Evolutionary conservation across 2,888 invertebrate genomes (phyloP), one percentile per base, ranked within the genome.

Genomic region (Arrhopalites spinosus): DNA sequence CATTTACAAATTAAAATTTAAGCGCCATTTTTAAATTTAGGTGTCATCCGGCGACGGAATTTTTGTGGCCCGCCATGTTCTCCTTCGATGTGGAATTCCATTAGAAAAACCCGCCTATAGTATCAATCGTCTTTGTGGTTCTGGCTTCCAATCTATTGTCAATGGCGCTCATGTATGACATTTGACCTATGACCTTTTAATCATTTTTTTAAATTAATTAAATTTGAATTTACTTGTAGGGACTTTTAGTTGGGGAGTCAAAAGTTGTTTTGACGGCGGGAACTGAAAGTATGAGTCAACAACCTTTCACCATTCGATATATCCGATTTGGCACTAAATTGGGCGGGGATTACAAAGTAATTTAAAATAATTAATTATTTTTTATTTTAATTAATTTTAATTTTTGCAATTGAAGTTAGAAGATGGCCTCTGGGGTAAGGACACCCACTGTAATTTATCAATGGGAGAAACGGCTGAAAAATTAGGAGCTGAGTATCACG

Each of bases 391-490:
- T 47, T 7, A 45, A 29, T 45, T 66, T 73, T 27, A 53, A 63
- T 25, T 30, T 71, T 68, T 29, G 8, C 70, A 27, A 68, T 66
- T 70, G 0, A n/a, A 81, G 80, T 88, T 97, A 81, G 97, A 98
- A 86, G 98, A 98, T 86, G 89, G 91, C 0, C 87, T 98, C 17
- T 98, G 98, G 98, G 88, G 91, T 0, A 36, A 3, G 3, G 98
- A 99, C 85, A 36, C 27, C 7, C 75, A 78, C 43, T 53, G 45
- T 23, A 76, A 78, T 79, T 88, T 94, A 47, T 95, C 97, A 0
- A 98, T 98, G 98, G 98, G 94, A 1, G 86, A 96, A 84, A 98
- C 98, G 0, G 96, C 96, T 0, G 96, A 96, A 87, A 96, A 96
- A 85, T 88, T 97, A 66, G 96, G 94, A 0, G 93, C 91, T 75